These are phyloP conservation scores for Zaprionus lineosus DNA, from an alignment of 2,888 invertebrate genomes.

Conservation along the genomic window DNA sequence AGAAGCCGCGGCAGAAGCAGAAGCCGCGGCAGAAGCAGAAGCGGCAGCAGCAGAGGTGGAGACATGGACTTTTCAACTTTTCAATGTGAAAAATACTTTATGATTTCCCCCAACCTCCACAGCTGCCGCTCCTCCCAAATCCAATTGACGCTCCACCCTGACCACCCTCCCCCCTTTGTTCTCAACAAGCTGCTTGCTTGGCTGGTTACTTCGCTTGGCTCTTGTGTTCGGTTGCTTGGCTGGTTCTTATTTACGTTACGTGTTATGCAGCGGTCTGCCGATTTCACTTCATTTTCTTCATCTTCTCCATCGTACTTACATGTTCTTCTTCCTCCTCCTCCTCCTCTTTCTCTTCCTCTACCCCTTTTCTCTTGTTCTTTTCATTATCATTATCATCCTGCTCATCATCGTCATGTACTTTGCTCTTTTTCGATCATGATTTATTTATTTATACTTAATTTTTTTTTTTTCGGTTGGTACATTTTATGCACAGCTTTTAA, in stretches of 20 bases:
- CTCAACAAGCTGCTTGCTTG: slow-evolving; percentile 27
- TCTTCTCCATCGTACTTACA: slow-evolving; percentile 33
- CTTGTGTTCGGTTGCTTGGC: slow-evolving; percentile 32
- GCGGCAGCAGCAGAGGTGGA: neutral
- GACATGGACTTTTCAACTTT: slow-evolving; percentile 35
- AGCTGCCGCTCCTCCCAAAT: neutral
- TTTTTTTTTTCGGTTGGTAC: slow-evolving; percentile 20
- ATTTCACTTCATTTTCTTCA: slow-evolving; percentile 60
- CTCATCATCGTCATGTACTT: slow-evolving; percentile 29
- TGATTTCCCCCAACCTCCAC: slow-evolving; percentile 15
- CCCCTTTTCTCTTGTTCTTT: neutral
- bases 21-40: neutral
- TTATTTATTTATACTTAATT: neutral
- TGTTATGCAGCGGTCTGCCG: slow-evolving; percentile 56
- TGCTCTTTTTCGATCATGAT: slow-evolving; percentile 8
- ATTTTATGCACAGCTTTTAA: slow-evolving; percentile 36
- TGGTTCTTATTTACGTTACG: slow-evolving; percentile 67
- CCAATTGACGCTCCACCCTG: neutral
- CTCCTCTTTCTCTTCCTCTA: neutral
- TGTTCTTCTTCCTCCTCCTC: slow-evolving; percentile 18
- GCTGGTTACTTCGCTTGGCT: slow-evolving; percentile 18
- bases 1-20: neutral
- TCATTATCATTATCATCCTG: slow-evolving; percentile 5
- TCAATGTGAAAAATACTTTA: slow-evolving; percentile 53
- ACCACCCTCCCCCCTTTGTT: neutral